These are phyloP conservation scores for Salticus scenicus DNA, from an alignment of 2,888 invertebrate genomes.

Conservation along the genomic window DNA sequence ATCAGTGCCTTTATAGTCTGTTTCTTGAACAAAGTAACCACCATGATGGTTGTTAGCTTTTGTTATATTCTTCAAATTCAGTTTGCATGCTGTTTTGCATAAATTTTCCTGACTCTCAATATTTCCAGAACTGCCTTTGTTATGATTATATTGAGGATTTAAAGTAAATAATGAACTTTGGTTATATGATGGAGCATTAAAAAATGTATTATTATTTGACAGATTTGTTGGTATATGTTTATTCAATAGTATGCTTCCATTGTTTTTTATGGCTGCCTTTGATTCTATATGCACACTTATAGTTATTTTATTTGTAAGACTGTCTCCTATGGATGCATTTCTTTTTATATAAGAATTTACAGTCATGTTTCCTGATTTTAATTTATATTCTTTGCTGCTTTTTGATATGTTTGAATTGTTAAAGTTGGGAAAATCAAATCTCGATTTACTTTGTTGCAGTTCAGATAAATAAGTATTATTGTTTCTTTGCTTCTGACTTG, in stretches of 20 bases:
- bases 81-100: background rate
- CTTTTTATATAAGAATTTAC: background rate
- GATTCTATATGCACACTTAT: background rate
- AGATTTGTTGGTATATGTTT: background rate
- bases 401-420: background rate
- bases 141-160: background rate
- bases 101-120: background rate
- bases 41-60: constrained; percentile 22
- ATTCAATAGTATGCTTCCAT: background rate
- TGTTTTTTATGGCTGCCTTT: background rate
- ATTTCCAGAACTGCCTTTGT: background rate
- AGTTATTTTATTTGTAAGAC: background rate
- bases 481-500: background rate
- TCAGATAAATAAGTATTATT: background rate
- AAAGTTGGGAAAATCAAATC: background rate
- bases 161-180: background rate
- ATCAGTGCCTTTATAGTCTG: no score
- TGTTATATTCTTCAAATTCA: constrained; percentile 3
- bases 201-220: background rate
- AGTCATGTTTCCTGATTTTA: background rate
- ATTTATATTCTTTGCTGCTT: background rate
- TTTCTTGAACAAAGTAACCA: constrained; percentile 76
- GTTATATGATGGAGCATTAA: background rate
- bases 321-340: background rate
- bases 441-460: background rate